Evolutionary conservation across 1,140 invertebrate genomes (phyloP), one percentile per base, ranked within the genome.

Genomic region (Maconellicoccus hirsutus): DNA sequence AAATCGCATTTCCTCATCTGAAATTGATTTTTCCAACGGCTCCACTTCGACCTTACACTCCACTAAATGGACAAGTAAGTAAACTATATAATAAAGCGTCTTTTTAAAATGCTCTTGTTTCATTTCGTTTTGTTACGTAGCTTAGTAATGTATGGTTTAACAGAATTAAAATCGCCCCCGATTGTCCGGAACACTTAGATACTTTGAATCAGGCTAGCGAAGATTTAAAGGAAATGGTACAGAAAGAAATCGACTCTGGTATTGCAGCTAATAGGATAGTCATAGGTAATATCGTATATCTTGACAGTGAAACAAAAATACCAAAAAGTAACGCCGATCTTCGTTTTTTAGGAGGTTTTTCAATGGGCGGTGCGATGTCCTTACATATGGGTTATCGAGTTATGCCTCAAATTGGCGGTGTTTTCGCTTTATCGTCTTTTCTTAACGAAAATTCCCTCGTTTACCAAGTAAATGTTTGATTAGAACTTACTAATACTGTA

Each of bases 321-420:
- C 69, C n/a, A n/a, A n/a, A n/a, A n/a, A n/a, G 42, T n/a, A 42
- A 59, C 59, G 27, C 8, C 63, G 21, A 70, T 70, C 39, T 27
- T 26, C 69, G 4, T 72, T 70, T 70, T 78, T 80, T 72, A 84
- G 86, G 86, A 77, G 89, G 89, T 7, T 89, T 90, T 77, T 90
- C 89, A 38, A 90, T 90, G 87, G 89, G 89, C 29, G 89, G 88
- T 16, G 84, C 85, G 0, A 76, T 90, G 72, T 82, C 88, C 0
- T 75, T 89, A 10, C 86, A 91, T 74, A 78, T 85, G 22, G 86
- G 81, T 1, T 90, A 85, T 72, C 82, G 84, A 76, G 84, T 84
- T 73, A 80, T 83, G 33, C 81, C 80, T 19, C 79, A 83, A 38
- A 33, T 90, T 33, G 88, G 85, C 52, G 89, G 87, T 39, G 83